Conservation (phyloP, 1,140 invertebrate genomes). For the Pantala flavescens region DNA sequence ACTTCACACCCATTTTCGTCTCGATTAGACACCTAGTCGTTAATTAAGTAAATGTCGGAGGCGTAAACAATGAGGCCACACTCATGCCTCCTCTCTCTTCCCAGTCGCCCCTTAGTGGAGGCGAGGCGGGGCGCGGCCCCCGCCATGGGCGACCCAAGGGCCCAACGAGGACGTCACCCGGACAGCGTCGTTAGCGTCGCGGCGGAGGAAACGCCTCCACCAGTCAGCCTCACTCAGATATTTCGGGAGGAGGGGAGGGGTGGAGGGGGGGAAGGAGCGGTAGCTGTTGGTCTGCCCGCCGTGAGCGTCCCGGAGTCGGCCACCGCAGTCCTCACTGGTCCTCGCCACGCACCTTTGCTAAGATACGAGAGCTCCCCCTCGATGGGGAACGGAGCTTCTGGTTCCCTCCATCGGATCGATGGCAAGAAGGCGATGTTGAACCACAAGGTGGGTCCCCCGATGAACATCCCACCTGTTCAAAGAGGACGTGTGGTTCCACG, state of each 20-base stretch:
- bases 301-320: constrained; percentile 16
- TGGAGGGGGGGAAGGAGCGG: not conserved
- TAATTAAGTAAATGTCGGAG: too few relatives aligned
- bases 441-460: not conserved
- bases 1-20: too few relatives aligned
- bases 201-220: constrained; percentile 22
- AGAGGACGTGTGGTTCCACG: too few relatives aligned
- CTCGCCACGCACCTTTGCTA: constrained; percentile 19
- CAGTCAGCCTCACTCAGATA: constrained; percentile 29
- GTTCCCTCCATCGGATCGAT: not conserved
- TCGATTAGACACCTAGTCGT: too few relatives aligned
- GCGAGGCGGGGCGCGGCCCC: not conserved
- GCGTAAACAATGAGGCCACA: too few relatives aligned
- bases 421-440: not conserved
- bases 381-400: not conserved
- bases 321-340: constrained; percentile 15
- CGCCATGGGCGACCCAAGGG: not conserved
- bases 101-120: not conserved
- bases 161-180: constrained; percentile 16
- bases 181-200: constrained; percentile 21
- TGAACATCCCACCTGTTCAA: too few relatives aligned
- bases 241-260: constrained; percentile 24
- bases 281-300: constrained; percentile 3
- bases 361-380: not conserved
- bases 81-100: not conserved